Percentiles rank a stretch among this genome's conserved stretches.
phyloP scores from a whole-genome alignment of 2,113 vertebrate species.

The Hippocampus comes region DNA sequence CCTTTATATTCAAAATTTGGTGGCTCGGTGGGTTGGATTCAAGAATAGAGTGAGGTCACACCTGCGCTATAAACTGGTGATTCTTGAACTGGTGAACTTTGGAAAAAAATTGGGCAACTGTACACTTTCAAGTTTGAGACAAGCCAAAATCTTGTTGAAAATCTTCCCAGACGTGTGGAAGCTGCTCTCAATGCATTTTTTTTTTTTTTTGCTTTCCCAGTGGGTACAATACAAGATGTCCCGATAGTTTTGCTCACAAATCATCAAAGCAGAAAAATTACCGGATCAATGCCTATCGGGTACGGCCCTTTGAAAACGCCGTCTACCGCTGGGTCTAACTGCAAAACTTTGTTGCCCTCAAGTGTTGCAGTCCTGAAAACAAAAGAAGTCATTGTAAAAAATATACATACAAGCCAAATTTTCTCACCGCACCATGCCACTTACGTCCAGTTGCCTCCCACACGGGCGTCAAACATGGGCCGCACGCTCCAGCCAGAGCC shows the following conservation, averaged over 20 bases:
- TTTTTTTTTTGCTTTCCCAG: neutral
- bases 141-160: no score
- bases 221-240: neutral
- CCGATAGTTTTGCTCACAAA: neutral
- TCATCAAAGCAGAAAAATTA: conserved; percentile 51
- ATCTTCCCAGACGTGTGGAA: neutral
- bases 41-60: no score
- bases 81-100: no score
- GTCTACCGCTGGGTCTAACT: conserved; percentile 81
- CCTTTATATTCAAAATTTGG: no score
- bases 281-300: conserved; percentile 96
- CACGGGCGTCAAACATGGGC: conserved; percentile 79
- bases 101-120: no score
- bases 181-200: neutral
- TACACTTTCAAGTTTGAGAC: no score
- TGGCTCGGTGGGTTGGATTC: no score
- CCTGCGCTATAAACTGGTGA: no score
- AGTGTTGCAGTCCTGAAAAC: conserved; percentile 73
- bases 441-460: conserved; percentile 88
- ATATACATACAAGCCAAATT: neutral
- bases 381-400: neutral
- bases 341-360: conserved; percentile 72
- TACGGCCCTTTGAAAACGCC: conserved; percentile 91
- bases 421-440: conserved; percentile 50
- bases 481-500: conserved; percentile 93